phyloP scores from a whole-genome alignment of 1,140 invertebrate species.

The Platorchestia sp. region DNA sequence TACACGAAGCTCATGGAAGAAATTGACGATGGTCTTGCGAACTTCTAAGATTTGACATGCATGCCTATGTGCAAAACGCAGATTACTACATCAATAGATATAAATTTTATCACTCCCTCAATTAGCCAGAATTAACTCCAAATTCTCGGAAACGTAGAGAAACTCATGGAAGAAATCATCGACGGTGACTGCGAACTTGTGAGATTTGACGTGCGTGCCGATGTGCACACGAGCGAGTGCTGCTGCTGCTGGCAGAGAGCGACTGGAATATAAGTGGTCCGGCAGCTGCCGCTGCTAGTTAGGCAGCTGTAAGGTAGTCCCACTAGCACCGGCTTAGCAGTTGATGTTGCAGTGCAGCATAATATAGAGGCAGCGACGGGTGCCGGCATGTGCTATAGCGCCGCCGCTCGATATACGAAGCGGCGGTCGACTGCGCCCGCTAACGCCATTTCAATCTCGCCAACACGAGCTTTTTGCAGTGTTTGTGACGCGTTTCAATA shows the following conservation, averaged over 20 bases:
- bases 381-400: neutral
- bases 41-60: too few species aligned
- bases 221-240: neutral
- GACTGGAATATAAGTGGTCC: conserved; percentile 41
- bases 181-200: too few species aligned
- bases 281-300: conserved; percentile 46
- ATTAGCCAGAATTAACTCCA: too few species aligned
- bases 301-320: conserved; percentile 48
- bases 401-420: neutral
- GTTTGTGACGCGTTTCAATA: neutral
- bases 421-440: neutral
- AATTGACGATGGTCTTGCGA: too few species aligned
- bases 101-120: too few species aligned
- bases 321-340: conserved; percentile 44
- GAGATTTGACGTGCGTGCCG: neutral
- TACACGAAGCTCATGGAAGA: too few species aligned
- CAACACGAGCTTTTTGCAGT: neutral
- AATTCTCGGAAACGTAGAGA: too few species aligned
- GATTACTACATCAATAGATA: too few species aligned
- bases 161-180: too few species aligned
- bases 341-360: conserved; percentile 52
- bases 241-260: neutral
- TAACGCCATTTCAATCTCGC: neutral
- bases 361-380: conserved; percentile 8
- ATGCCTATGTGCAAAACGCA: too few species aligned